phyloP scores from a whole-genome alignment of 2,888 invertebrate genomes.

The Sesia apiformis region DNA sequence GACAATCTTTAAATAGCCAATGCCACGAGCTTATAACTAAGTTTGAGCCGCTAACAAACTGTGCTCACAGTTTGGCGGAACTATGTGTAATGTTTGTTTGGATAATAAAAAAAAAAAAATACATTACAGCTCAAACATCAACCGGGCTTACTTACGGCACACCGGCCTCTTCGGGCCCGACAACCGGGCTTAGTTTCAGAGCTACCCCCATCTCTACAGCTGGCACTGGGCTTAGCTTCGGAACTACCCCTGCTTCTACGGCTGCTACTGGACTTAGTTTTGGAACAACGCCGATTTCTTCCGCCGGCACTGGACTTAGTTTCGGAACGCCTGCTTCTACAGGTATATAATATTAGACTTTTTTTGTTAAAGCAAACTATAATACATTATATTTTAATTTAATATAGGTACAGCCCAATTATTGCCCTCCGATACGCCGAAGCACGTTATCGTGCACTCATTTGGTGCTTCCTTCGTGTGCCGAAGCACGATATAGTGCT shows the following conservation, averaged over 20 bases:
- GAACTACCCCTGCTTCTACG: conserved; percentile 8
- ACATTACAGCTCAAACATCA: not conserved
- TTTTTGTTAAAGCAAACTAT: not conserved
- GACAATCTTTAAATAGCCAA: too few relatives aligned
- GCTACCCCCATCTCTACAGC: conserved; percentile 11
- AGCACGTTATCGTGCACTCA: too few relatives aligned
- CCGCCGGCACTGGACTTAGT: not conserved
- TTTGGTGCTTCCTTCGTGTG: too few relatives aligned
- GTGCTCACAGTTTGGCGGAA: too few relatives aligned
- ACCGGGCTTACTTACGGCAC: conserved; percentile 11
- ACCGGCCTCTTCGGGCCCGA: conserved; percentile 3
- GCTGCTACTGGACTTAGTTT: not conserved
- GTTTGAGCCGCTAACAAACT: too few relatives aligned
- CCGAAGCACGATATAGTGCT: too few relatives aligned
- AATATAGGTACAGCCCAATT: too few relatives aligned
- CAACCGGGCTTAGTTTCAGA: conserved; percentile 12
- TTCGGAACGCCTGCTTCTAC: not conserved
- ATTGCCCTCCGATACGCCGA: too few relatives aligned
- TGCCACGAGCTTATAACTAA: too few relatives aligned
- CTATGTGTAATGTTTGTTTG: too few relatives aligned
- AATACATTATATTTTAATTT: too few relatives aligned
- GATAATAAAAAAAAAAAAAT: too few relatives aligned
- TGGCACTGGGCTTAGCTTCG: conserved; percentile 12
- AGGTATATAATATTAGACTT: not conserved
- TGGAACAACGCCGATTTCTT: not conserved